Conservation (phyloP, 2,888 invertebrate species). For the Cryptocephalus moraei region DNA sequence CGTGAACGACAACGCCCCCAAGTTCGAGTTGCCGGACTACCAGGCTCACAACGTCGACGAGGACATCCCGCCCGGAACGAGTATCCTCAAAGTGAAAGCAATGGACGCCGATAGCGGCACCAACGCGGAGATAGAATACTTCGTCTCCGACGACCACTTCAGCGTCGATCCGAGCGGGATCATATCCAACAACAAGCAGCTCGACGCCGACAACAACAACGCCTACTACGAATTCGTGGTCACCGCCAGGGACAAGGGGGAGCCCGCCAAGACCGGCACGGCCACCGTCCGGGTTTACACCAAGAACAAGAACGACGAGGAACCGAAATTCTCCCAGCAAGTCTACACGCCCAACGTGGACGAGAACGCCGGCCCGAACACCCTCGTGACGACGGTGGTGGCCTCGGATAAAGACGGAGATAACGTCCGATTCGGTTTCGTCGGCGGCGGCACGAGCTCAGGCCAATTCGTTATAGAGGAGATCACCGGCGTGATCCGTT, state of each 20-base stretch:
- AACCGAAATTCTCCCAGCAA: conserved; percentile 93
- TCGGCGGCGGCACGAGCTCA: conserved; percentile 75
- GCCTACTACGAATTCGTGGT: conserved; percentile 93
- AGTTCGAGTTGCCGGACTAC: conserved; percentile 92
- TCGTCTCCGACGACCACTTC: conserved; percentile 89
- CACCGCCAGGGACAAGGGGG: conserved; percentile 90
- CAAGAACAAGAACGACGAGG: conserved; percentile 97
- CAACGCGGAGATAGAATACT: conserved; percentile 90
- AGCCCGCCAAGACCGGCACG: conserved; percentile 83
- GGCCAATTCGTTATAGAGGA: conserved; percentile 94
- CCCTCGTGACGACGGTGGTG: conserved; percentile 90
- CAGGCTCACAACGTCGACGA: conserved; percentile 95
- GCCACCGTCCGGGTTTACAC: conserved; percentile 93
- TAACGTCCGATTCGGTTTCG: conserved; percentile 86
- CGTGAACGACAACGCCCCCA: conserved; percentile 95
- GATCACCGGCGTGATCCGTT: conserved; percentile 85
- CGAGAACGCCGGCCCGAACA: conserved; percentile 91
- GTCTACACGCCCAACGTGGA: conserved; percentile 94
- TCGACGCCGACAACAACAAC: conserved; percentile 94
- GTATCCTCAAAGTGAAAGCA: conserved; percentile 89
- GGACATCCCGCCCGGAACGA: conserved; percentile 84
- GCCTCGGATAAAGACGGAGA: conserved; percentile 97
- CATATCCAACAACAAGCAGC: conserved; percentile 83
- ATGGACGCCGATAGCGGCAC: conserved; percentile 91
- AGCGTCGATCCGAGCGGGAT: conserved; percentile 88